Base-by-base conservation (phyloP, 2,888 invertebrate genomes). In the Abscondita cerata region DNA sequence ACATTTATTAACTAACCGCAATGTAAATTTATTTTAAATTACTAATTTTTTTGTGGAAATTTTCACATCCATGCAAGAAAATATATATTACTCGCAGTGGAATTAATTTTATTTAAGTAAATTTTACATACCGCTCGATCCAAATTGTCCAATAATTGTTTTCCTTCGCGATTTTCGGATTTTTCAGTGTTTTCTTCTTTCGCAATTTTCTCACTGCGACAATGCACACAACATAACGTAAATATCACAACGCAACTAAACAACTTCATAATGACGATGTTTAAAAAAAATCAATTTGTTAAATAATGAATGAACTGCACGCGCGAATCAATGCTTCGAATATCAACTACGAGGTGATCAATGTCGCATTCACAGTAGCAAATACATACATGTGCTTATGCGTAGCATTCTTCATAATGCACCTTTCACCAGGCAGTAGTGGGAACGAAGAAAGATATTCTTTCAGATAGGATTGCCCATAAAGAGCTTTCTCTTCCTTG, bases 381-480 rank as follows among this genome's bases (percentile, higher is more conserved):
- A 41, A 41, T 12, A 36, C 36, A 36, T 12, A 31, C 64, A 68
- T 69, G 67, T 64, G 62, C 64, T 60, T 65, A 55, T 52, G 60
- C 64, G 62, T 59, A 13, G 36, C 18, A 33, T 60, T 62, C 56
- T 52, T 63, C 54, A 52, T 55, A 55, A 48, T 47, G 54, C 54
- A 59, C 70, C 70, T 73, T 73, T 73, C 73, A 71, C 70, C 65
- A 12, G 47, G 4, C 19, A 55, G 62, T 63, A 59, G 68, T 65
- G 67, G 69, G 69, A 65, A 61, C 40, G 64, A 41, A 52, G 50
- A 62, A 59, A 52, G 65, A 50, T 18, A 48, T n/a, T 33, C 36
- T 50, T 53, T 56, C 51, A 46, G 51, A 60, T 55, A 52, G 46
- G 44, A 58, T 61, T 48, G 12, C 15, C 15, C 12, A n/a, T 41